Percentiles rank a stretch among this genome's conserved stretches.
These are phyloP conservation scores for Zeus faber DNA, from an alignment of 2,113 vertebrate genomes.

Conservation along the genomic window DNA sequence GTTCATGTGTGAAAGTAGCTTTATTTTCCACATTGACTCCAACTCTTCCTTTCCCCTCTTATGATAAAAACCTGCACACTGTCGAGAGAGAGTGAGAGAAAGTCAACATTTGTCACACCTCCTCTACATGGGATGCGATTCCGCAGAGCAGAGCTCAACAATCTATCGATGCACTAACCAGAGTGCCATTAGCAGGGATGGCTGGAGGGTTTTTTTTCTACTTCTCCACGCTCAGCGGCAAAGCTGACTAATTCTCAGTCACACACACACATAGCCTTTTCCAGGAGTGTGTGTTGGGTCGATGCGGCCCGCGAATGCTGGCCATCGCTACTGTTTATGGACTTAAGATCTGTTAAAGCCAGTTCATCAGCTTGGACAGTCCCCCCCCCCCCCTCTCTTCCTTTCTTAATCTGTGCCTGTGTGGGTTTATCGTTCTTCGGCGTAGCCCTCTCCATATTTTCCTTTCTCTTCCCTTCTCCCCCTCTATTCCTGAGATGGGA, in stretches of 20 bases:
- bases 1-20: too few species aligned
- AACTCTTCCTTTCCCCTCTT: too few species aligned
- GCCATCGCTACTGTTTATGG: conserved; percentile 18
- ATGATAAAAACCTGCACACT: too few species aligned
- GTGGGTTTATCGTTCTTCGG: too few species aligned
- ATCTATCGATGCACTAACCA: conserved; percentile 34
- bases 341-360: conserved; percentile 19
- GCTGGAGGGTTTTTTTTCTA: conserved; percentile 1
- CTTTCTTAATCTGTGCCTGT: background rate
- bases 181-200: conserved; percentile 31
- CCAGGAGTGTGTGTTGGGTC: conserved; percentile 30
- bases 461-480: background rate
- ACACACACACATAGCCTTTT: background rate
- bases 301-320: conserved; percentile 26
- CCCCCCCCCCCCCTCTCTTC: background rate
- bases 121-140: conserved; percentile 13
- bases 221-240: conserved; percentile 14
- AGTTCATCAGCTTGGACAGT: conserved; percentile 12
- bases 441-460: background rate
- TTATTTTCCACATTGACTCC: too few species aligned
- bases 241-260: conserved; percentile 29
- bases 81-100: background rate
- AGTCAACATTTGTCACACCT: conserved; percentile 5
- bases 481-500: conserved; percentile 7
- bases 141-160: conserved; percentile 16